Evolutionary conservation across 1,140 invertebrate species (phyloP).

Genomic region (Grapholita molesta): DNA sequence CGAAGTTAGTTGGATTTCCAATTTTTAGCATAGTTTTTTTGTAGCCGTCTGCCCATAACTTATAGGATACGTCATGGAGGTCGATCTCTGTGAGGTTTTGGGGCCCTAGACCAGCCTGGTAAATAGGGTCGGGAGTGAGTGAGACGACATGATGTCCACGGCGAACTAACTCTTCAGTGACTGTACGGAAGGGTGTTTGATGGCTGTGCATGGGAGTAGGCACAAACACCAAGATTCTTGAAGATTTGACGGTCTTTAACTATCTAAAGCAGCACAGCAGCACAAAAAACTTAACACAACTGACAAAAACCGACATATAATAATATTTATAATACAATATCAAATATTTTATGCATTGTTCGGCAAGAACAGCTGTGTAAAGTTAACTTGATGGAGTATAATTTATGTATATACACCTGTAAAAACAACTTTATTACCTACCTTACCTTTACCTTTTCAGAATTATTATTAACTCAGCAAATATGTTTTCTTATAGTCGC

Average conservation of each 20-base stretch:
- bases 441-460: too few species aligned
- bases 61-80: neutral
- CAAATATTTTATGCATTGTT: too few species aligned
- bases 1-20: neutral
- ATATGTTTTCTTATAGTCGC: too few species aligned
- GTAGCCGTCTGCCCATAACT: neutral
- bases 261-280: neutral
- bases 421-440: too few species aligned
- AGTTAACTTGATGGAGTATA: too few species aligned
- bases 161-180: neutral
- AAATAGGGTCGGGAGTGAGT: neutral
- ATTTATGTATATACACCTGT: too few species aligned
- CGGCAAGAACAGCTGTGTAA: too few species aligned
- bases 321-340: too few species aligned
- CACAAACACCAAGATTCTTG: neutral
- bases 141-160: neutral
- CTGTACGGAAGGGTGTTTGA: neutral
- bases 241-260: neutral
- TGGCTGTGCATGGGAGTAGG: neutral
- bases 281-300: neutral
- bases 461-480: too few species aligned
- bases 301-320: too few species aligned
- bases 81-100: neutral
- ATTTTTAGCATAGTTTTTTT: neutral
- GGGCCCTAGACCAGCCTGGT: neutral